These are phyloP conservation scores for Prunella strophiata DNA, from an alignment of 2,797 vertebrate species.

Conservation along the genomic window DNA sequence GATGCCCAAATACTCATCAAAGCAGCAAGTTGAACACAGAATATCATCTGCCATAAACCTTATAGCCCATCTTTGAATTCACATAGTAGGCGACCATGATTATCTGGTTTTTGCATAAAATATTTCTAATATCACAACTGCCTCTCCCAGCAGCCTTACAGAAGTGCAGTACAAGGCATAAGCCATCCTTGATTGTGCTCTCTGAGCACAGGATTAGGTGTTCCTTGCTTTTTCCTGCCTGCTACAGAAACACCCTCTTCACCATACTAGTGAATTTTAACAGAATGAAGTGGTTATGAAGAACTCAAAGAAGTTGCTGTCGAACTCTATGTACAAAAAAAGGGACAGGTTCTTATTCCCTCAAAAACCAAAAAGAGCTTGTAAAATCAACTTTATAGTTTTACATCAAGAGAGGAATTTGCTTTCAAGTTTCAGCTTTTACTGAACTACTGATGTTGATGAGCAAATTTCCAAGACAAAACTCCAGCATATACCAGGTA, in stretches of 20 bases:
- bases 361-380: not conserved
- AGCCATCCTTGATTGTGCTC: not conserved
- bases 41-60: not conserved
- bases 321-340: not conserved
- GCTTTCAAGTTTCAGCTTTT: not conserved
- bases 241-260: not conserved
- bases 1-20: not conserved
- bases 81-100: accelerated
- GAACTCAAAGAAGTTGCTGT: not conserved
- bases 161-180: not conserved
- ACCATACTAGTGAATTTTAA: not conserved
- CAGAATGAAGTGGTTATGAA: not conserved
- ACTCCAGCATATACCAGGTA: not conserved
- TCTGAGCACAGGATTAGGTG: not conserved
- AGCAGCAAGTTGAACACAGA: not conserved
- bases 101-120: not conserved
- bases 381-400: not conserved
- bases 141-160: not conserved
- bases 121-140: not conserved
- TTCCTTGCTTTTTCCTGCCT: not conserved
- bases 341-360: not conserved
- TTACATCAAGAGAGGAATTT: not conserved
- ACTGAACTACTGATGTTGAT: not conserved
- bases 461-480: not conserved
- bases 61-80: not conserved